Base-by-base conservation (phyloP, 2,113 vertebrate genomes). In the Pelmatolapia mariae region DNA sequence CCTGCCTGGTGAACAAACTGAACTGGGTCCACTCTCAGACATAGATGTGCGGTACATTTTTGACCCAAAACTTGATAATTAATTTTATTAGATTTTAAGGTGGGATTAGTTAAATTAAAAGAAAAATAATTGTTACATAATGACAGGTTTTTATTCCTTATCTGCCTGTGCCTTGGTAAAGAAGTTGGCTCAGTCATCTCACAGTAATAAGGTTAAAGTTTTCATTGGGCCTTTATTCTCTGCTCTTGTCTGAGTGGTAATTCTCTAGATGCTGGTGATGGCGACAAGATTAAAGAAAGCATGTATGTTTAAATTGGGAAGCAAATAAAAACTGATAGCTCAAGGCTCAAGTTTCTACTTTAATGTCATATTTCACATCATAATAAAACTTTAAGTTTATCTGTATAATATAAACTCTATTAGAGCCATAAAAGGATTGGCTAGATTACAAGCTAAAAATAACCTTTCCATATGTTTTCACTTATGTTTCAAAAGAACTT, bases 161-260 rank as follows among this genome's bases (percentile, higher is more conserved):
- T 45, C 66, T 18, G 22, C 40, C 12, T 18, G 13, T 18, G 15
- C 15, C 22, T 45, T 1, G 0, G n/a, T 45, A 22, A 61, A 33
- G 2, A 43, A 45, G 68, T 43, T 43, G 16, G 38, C 36, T 15
- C 63, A 24, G 63, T 71, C 36, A 68, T n/a, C 66, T 43, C 66
- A 43, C 38, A 73, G 4, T 4, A 47, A 29, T 26, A 3, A 7
- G 15, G 22, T 61, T 33, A 61, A 31, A 61, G 29, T 61, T 61
- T 19, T 61, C 29, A 61, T 61, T 19, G 57, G 57, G 16, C 26
- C 8, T 61, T 18, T 10, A 0, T 26, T 73, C 1, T 26, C 38
- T 45, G 68, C 1, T 45, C 15, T 73, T 1, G 1, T 73, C n/a
- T 71, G 66, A 40, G 36, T 16, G 66, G 5, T 73, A 26, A 0